Percentiles rank a stretch among this genome's conserved stretches.
phyloP scores from a whole-genome alignment of 2,113 vertebrate genomes.

The Mola mola region DNA sequence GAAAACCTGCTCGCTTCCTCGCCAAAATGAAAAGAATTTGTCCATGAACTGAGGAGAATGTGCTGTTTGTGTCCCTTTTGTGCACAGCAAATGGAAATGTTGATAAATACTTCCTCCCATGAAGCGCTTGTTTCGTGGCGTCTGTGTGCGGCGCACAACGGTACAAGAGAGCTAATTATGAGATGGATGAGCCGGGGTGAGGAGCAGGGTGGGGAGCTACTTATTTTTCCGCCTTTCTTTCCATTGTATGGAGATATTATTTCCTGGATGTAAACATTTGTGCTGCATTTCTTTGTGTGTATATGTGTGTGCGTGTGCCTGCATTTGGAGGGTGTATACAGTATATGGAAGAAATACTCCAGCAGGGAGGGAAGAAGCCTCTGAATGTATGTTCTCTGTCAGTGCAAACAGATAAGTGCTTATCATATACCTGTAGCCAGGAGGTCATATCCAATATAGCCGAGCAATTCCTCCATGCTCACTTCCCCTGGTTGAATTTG shows the following conservation, averaged over 20 bases:
- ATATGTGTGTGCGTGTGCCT: slow-evolving; percentile 4
- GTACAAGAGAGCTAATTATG: slow-evolving; percentile 84
- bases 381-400: slow-evolving; percentile 65
- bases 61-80: slow-evolving; percentile 78
- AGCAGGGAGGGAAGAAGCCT: slow-evolving; percentile 41
- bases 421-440: slow-evolving; percentile 78
- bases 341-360: slow-evolving; percentile 52
- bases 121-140: slow-evolving; percentile 81
- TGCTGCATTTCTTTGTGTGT: slow-evolving; percentile 15
- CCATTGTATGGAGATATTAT: slow-evolving; percentile 77
- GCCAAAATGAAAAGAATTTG: slow-evolving; percentile 79
- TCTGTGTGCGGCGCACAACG: slow-evolving; percentile 72
- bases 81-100: slow-evolving; percentile 76
- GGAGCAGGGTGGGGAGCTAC: slow-evolving; percentile 73
- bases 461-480: slow-evolving; percentile 68
- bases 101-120: slow-evolving; percentile 78
- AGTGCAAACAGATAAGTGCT: slow-evolving; percentile 79
- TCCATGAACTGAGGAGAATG: slow-evolving; percentile 77
- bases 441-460: slow-evolving; percentile 74
- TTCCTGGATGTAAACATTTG: slow-evolving; percentile 74
- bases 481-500: slow-evolving; percentile 68
- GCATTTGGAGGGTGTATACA: slow-evolving; percentile 19
- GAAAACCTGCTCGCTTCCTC: slow-evolving; percentile 68
- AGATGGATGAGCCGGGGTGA: slow-evolving; percentile 76
- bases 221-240: slow-evolving; percentile 77